A percentile compares a stretch with the other conserved stretches of the same genome.
These are phyloP conservation scores for Amblyjoppa proteus DNA, from an alignment of 2,888 invertebrate genomes.

Conservation along the genomic window DNA sequence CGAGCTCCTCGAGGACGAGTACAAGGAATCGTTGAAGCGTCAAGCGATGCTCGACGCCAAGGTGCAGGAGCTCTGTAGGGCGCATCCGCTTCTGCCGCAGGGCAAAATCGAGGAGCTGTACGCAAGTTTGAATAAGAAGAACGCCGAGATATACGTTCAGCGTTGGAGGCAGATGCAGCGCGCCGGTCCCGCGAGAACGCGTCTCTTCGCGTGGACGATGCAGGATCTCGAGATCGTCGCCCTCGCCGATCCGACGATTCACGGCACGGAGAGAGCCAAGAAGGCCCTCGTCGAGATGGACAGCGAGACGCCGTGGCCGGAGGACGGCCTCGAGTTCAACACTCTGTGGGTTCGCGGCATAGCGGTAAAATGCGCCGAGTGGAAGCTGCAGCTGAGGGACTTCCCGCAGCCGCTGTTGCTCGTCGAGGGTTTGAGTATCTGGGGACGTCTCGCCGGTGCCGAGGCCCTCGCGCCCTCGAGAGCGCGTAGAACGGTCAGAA, in stretches of 20 bases:
- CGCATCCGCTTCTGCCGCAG: constrained; percentile 93
- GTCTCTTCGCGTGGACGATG: constrained; percentile 95
- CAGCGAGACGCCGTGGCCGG: constrained; percentile 96
- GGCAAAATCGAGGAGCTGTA: constrained; percentile 96
- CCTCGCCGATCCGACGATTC: constrained; percentile 94
- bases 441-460: constrained; percentile 96
- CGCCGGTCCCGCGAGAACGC: constrained; percentile 88
- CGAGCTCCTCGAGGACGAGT: constrained; percentile 97
- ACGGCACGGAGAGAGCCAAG: constrained; percentile 92
- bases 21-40: constrained; percentile 96
- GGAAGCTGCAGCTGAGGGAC: constrained; percentile 96
- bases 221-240: constrained; percentile 90
- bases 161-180: constrained; percentile 91
- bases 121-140: constrained; percentile 94
- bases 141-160: constrained; percentile 98
- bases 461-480: constrained; percentile 93
- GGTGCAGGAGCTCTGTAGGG: constrained; percentile 93
- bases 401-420: constrained; percentile 97
- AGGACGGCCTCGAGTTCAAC: constrained; percentile 94
- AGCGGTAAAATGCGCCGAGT: constrained; percentile 92
- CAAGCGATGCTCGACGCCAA: constrained; percentile 95
- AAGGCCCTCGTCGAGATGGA: constrained; percentile 93
- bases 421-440: constrained; percentile 93
- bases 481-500: constrained; percentile 91
- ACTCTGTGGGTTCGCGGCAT: constrained; percentile 97